Evolutionary conservation across 2,797 vertebrate species (phyloP).

Genomic region (Ispidina lecontei): DNA sequence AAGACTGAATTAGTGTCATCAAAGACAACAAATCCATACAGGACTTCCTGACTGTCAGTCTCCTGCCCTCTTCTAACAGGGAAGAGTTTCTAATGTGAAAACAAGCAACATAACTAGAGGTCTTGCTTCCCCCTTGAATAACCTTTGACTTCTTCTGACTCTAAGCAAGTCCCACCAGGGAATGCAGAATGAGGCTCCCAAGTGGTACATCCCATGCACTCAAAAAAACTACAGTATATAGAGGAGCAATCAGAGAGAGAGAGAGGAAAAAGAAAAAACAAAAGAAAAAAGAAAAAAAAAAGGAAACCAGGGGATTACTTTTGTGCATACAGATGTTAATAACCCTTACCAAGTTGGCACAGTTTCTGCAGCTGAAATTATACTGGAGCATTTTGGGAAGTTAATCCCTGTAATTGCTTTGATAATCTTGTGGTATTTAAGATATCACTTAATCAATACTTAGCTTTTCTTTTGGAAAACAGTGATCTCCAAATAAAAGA

Average conservation of each 20-base stretch:
- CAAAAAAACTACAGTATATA: background rate
- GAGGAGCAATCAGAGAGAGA: background rate
- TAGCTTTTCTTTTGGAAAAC: slow-evolving; percentile 26
- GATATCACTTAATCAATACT: slow-evolving; percentile 62
- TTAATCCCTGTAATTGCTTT: slow-evolving; percentile 65
- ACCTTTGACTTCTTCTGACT: background rate
- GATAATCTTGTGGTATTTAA: slow-evolving; percentile 56
- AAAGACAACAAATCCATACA: background rate
- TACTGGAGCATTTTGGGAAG: slow-evolving; percentile 37
- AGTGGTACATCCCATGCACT: background rate
- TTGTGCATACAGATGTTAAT: slow-evolving; percentile 39
- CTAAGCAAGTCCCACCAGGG: background rate
- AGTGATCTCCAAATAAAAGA: background rate
- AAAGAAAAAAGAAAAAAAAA: background rate
- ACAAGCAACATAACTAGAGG: background rate
- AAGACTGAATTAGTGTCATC: background rate
- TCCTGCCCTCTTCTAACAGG: background rate
- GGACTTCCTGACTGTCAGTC: background rate
- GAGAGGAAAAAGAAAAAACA: background rate
- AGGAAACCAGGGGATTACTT: background rate
- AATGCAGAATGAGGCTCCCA: background rate
- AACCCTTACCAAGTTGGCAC: slow-evolving; percentile 44
- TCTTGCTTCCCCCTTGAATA: background rate
- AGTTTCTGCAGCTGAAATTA: slow-evolving; percentile 44
- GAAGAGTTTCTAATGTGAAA: background rate